A percentile compares a stretch with the other conserved stretches of the same genome.
Conservation (phyloP, 2,797 vertebrate genomes). For the Ctenochaetus hawaiiensis region DNA sequence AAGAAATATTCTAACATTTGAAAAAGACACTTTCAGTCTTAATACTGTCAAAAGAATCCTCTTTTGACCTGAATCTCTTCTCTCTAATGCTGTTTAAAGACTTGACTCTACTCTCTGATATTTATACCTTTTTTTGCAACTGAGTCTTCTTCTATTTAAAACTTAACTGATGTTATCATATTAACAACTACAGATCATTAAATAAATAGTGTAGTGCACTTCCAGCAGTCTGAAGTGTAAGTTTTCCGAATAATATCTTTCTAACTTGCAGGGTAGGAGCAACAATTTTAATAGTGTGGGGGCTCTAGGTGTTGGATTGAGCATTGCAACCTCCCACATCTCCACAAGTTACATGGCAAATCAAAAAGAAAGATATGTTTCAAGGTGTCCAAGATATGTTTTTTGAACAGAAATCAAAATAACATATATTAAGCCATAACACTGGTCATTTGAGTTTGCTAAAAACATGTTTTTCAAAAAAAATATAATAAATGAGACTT, state of each 20-base stretch:
- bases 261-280: neutral
- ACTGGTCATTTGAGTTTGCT: too few relatives aligned
- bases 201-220: neutral
- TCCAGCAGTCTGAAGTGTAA: neutral
- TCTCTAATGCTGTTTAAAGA: neutral
- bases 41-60: neutral
- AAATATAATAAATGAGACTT: too few relatives aligned
- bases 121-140: neutral
- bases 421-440: too few relatives aligned
- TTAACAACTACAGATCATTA: neutral
- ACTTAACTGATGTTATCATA: neutral
- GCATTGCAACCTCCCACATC: neutral
- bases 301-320: neutral
- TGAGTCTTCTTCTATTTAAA: constrained; percentile 12
- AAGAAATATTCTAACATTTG: neutral
- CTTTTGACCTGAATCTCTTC: neutral
- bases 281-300: neutral
- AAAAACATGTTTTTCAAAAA: too few relatives aligned
- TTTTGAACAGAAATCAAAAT: too few relatives aligned
- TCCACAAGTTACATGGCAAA: neutral
- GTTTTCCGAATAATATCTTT: constrained; percentile 11
- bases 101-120: too few relatives aligned
- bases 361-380: neutral
- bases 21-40: neutral
- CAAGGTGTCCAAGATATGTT: too few relatives aligned